Conservation (phyloP, 2,888 invertebrate genomes). For the Diplazon laetatorius region DNA sequence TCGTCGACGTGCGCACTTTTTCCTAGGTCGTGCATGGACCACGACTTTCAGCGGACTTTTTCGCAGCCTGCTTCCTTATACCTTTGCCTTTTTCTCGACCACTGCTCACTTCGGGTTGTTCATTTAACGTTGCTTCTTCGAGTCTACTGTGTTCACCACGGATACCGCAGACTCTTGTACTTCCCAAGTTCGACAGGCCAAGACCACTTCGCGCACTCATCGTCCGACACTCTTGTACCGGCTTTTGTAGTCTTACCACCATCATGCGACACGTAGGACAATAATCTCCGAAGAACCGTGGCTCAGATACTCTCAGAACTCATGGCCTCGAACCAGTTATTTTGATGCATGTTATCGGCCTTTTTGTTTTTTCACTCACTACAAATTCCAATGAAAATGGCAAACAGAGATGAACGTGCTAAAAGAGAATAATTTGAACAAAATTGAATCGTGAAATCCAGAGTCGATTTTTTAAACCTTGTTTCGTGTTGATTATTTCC, state of each 20-base stretch:
- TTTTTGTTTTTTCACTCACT: neutral
- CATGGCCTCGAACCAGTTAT: neutral
- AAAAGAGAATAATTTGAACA: too few species aligned
- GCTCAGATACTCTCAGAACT: constrained; percentile 25
- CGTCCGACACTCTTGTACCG: constrained; percentile 34
- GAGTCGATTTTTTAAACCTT: neutral
- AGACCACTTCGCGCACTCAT: constrained; percentile 30
- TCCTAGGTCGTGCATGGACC: constrained; percentile 28
- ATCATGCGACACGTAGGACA: constrained; percentile 74
- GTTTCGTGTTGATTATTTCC: neutral
- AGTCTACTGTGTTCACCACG: neutral
- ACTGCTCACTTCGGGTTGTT: constrained; percentile 4
- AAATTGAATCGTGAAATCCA: neutral
- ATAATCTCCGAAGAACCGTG: constrained; percentile 64
- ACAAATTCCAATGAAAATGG: neutral
- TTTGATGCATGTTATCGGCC: neutral
- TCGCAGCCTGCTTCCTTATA: constrained; percentile 22
- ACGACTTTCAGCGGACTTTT: constrained; percentile 41
- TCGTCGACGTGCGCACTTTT: constrained; percentile 74
- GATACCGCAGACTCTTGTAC: neutral
- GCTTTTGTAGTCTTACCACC: constrained; percentile 18
- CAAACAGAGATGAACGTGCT: too few species aligned
- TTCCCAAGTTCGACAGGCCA: constrained; percentile 19
- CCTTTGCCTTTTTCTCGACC: constrained; percentile 7
- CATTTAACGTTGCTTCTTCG: constrained; percentile 24